Conservation (phyloP, 1,140 invertebrate species). For the Lerema accius region DNA sequence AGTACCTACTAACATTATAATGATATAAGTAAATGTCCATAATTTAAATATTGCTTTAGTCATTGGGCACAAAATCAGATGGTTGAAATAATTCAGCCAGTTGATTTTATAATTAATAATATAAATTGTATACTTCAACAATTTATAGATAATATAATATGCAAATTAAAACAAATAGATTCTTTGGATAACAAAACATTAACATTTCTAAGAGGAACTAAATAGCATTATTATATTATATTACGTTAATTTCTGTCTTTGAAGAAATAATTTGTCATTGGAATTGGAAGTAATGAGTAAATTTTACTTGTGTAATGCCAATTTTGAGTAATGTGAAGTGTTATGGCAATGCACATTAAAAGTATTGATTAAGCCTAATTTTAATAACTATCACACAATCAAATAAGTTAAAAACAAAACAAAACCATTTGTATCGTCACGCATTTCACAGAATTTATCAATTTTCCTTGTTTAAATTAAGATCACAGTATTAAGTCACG, state of each 20-base stretch:
- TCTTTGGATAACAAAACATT: conserved; percentile 82
- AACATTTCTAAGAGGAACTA: conserved; percentile 80
- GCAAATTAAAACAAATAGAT: conserved; percentile 66
- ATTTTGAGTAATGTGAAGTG: conserved; percentile 64
- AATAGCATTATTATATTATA: conserved; percentile 63
- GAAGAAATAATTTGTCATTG: conserved; percentile 42
- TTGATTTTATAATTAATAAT: conserved; percentile 63
- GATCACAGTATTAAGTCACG: conserved; percentile 82
- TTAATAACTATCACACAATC: conserved; percentile 68
- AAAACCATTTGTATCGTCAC: conserved; percentile 65
- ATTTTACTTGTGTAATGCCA: conserved; percentile 64
- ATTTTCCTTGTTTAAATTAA: conserved; percentile 80
- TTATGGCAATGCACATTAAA: conserved; percentile 71
- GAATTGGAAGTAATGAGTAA: conserved; percentile 45
- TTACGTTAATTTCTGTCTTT: conserved; percentile 59
- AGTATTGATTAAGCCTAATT: conserved; percentile 68
- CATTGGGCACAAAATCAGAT: conserved; percentile 55
- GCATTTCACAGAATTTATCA: conserved; percentile 75
- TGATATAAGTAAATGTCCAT: conserved; percentile 60
- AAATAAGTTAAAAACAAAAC: conserved; percentile 72
- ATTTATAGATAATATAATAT: conserved; percentile 75
- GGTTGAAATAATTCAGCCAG: conserved; percentile 46
- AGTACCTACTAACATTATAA: conserved; percentile 50
- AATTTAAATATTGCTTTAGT: conserved; percentile 77
- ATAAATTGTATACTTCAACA: conserved; percentile 61